Percentiles rank a stretch among this genome's conserved stretches.
Evolutionary conservation across 2,797 vertebrate species (phyloP).

Genomic region (Artibeus lituratus): DNA sequence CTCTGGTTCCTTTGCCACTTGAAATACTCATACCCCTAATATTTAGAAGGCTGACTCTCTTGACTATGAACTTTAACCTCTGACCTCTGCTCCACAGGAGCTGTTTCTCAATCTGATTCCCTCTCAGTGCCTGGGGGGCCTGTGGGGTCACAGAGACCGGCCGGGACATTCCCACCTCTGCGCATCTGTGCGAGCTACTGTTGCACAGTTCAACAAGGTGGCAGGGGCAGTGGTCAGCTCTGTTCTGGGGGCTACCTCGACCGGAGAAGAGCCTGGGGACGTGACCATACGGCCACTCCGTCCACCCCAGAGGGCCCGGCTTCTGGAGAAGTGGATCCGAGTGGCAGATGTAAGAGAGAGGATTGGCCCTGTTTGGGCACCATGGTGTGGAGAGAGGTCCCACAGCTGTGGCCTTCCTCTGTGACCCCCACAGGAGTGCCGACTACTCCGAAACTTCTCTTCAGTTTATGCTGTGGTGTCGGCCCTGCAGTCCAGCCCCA

Average conservation of each 20-base stretch:
- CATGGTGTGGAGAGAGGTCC: not conserved
- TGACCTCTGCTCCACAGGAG: constrained; percentile 81
- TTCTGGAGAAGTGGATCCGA: constrained; percentile 94
- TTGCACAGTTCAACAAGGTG: constrained; percentile 93
- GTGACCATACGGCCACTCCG: constrained; percentile 80
- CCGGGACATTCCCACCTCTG: constrained; percentile 89
- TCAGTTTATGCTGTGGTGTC: constrained; percentile 92
- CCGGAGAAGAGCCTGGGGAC: constrained; percentile 56
- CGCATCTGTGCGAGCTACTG: constrained; percentile 91
- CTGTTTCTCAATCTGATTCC: constrained; percentile 93
- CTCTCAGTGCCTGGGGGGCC: constrained; percentile 91
- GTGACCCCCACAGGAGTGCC: constrained; percentile 85
- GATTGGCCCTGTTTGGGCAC: not conserved
- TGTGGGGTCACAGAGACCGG: constrained; percentile 93
- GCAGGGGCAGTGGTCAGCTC: constrained; percentile 90
- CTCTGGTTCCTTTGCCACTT: constrained; percentile 34
- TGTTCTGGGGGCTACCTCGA: constrained; percentile 83
- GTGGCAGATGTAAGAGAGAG: constrained; percentile 87
- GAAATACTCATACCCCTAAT: constrained; percentile 28
- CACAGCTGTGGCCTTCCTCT: not conserved
- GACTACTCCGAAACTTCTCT: constrained; percentile 92
- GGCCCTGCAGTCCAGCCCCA: constrained; percentile 90
- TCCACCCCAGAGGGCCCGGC: constrained; percentile 88
- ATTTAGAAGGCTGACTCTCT: not conserved
- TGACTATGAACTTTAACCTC: constrained; percentile 43